Conservation (phyloP, 2,888 invertebrate genomes). For the Cristatella mucedo region DNA sequence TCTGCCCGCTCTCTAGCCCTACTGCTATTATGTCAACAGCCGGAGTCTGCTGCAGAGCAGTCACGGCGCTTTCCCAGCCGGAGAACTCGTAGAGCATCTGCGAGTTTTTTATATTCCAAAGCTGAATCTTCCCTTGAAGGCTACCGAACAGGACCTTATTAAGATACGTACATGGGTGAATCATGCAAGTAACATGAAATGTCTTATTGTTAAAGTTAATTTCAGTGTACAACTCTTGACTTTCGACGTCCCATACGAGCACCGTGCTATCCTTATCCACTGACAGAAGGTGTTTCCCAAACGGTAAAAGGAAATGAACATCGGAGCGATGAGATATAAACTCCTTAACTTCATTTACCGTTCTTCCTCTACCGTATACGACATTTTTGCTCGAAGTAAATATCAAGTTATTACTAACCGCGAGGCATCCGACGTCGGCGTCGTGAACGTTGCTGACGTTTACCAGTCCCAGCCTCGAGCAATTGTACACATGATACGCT, state of each 20-base stretch:
- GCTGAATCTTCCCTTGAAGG: constrained; percentile 61
- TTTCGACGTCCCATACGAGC: constrained; percentile 68
- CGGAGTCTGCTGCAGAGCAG: constrained; percentile 67
- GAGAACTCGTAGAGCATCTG: constrained; percentile 49
- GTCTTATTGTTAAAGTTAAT: constrained; percentile 42
- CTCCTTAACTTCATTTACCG: constrained; percentile 57
- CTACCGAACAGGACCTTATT: constrained; percentile 83
- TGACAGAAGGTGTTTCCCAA: constrained; percentile 64
- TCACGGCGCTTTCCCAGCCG: constrained; percentile 58
- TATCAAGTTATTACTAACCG: constrained; percentile 21
- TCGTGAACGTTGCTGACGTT: constrained; percentile 50
- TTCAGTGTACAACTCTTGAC: constrained; percentile 43
- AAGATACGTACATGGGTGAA: constrained; percentile 82
- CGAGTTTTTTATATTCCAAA: constrained; percentile 70
- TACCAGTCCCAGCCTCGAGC: constrained; percentile 44
- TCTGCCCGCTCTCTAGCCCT: constrained; percentile 63
- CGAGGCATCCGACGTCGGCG: constrained; percentile 23
- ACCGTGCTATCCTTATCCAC: constrained; percentile 61
- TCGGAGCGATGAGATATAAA: constrained; percentile 56
- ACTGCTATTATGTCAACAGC: constrained; percentile 80
- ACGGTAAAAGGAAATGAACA: constrained; percentile 64
- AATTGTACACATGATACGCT: constrained; percentile 76
- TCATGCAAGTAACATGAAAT: constrained; percentile 65
- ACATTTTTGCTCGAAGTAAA: constrained; percentile 42
- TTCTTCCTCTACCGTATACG: constrained; percentile 72